Base-by-base conservation (phyloP, 2,113 vertebrate genomes). In the Erpornis zantholeuca region DNA sequence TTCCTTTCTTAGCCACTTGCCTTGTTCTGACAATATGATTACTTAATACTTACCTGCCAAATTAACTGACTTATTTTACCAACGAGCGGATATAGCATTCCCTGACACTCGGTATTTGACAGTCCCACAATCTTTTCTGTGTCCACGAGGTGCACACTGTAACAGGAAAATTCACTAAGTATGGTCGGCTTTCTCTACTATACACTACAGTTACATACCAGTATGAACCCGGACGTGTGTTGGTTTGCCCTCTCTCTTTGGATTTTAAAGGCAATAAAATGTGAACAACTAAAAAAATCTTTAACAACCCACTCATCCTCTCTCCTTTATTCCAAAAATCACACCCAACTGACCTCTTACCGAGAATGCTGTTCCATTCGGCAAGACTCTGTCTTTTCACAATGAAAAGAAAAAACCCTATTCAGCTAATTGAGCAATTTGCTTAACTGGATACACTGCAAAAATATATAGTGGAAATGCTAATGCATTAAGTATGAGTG, bases 11-110 rank as follows among this genome's bases (percentile, higher is more conserved):
- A 97, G 96, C 96, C 88, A 94, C 85, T 97, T 94, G 91, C 97
- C 90, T 95, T 92, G 66, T 83, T 97, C 93, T 98, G 98, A 98
- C 97, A 98, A 84, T 94, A 76, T 98, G 98, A 98, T 98, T 98
- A 98, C 97, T 98, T 98, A 98, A 98, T 98, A 94, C 96, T 98
- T 91, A 98, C 97, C 97, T 98, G 98, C 97, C 98, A 98, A 98
- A 98, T 98, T 98, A 98, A 98, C 96, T 98, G 98, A 98, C 95
- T 98, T 98, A 98, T 98, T 98, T 98, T 98, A 98, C 97, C 98
- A 98, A 98, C 96, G 94, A 93, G 81, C 95, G 93, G 95, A 97
- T 97, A 97, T 97, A 96, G 78, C 94, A 93, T 97, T 97, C 84
- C 92, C 97, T 97, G 97, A 97, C 97, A 97, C 90, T 97, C 38